phyloP scores from a whole-genome alignment of 2,113 vertebrate genomes.

The Lamprologus tigripictilis region DNA sequence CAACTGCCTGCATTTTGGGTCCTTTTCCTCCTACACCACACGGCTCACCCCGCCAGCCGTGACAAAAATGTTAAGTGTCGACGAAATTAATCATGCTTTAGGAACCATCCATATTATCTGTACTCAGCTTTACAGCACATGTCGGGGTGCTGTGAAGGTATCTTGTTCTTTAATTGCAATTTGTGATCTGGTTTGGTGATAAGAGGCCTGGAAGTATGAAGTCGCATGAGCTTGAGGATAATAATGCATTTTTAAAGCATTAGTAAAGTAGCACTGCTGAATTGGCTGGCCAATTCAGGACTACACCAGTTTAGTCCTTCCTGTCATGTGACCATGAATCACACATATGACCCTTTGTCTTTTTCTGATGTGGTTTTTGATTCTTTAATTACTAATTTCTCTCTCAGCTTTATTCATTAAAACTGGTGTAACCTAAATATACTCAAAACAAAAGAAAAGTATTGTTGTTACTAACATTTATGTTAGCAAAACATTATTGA shows the following conservation, averaged over 20 bases:
- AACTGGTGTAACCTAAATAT: not conserved
- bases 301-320: not conserved
- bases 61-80: too few relatives aligned
- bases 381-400: not conserved
- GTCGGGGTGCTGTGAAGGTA: not conserved
- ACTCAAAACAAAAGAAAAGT: not conserved
- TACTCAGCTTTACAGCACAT: not conserved
- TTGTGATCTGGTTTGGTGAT: not conserved
- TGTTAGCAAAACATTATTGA: not conserved
- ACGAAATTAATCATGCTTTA: not conserved
- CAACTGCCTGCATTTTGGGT: too few relatives aligned
- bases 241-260: not conserved
- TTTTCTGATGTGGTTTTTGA: not conserved
- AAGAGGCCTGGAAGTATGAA: not conserved
- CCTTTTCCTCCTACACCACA: too few relatives aligned
- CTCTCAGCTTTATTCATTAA: not conserved
- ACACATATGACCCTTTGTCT: not conserved
- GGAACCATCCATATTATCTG: not conserved
- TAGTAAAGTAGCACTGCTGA: not conserved
- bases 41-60: too few relatives aligned
- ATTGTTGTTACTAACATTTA: not conserved
- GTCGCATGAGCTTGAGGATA: not conserved
- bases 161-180: not conserved
- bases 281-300: not conserved
- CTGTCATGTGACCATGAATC: constrained; percentile 13